phyloP scores from a whole-genome alignment of 2,797 vertebrate genomes.

The Cheirogaleus major region DNA sequence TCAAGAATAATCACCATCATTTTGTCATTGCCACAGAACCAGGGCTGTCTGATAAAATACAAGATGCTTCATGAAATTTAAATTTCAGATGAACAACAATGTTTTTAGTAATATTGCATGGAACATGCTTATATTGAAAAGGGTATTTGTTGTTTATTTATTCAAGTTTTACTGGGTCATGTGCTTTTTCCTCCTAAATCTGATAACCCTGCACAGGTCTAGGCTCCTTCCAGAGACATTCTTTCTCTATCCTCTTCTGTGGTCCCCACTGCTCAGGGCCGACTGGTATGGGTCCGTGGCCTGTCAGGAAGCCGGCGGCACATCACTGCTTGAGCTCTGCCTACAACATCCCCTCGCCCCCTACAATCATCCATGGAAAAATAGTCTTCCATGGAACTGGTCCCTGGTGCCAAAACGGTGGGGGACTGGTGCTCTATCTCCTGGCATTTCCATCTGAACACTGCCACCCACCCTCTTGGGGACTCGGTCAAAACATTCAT shows the following conservation, averaged over 20 bases:
- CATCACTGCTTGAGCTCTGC: too few relatives aligned
- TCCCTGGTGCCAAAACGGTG: too few relatives aligned
- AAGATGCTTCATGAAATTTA: neutral
- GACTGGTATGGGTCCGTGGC: too few relatives aligned
- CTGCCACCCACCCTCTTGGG: fast-evolving
- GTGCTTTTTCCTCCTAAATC: neutral
- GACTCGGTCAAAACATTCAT: neutral
- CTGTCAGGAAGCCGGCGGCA: too few relatives aligned
- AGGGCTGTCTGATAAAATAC: neutral
- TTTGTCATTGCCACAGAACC: neutral
- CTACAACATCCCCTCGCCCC: too few relatives aligned
- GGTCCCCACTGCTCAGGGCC: too few relatives aligned
- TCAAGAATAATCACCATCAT: neutral
- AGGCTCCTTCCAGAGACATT: too few relatives aligned
- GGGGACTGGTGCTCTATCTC: neutral
- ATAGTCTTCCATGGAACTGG: too few relatives aligned
- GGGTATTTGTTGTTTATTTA: neutral
- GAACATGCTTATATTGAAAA: neutral
- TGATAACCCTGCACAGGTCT: neutral
- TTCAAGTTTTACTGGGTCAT: neutral
- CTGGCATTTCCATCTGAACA: neutral
- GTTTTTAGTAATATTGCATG: neutral
- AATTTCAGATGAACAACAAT: neutral
- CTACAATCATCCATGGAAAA: too few relatives aligned
- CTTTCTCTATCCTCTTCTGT: neutral